Conservation (phyloP, 2,113 vertebrate genomes). For the Ellobius talpinus region DNA sequence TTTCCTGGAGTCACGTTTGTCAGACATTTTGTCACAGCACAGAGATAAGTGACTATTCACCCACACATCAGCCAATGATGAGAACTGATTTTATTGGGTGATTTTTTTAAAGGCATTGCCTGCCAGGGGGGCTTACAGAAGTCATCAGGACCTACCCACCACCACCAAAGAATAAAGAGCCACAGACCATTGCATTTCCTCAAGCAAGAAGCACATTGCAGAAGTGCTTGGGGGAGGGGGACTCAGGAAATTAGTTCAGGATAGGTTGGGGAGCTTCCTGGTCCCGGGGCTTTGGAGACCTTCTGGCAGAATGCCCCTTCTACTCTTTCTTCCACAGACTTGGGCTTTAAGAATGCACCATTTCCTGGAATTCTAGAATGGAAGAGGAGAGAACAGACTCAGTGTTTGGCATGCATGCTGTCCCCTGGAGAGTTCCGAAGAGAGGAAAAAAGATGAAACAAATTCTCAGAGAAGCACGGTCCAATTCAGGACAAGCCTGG, state of each 20-base stretch:
- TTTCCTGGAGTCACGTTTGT: too few species aligned
- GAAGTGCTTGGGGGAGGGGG: slow-evolving; percentile 62
- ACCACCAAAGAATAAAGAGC: slow-evolving; percentile 41
- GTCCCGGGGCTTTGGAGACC: slow-evolving; percentile 71
- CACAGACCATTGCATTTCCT: slow-evolving; percentile 52
- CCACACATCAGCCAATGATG: slow-evolving; percentile 52
- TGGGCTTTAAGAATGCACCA: slow-evolving; percentile 93
- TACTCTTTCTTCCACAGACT: slow-evolving; percentile 41
- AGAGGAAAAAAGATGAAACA: background rate
- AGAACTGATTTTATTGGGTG: slow-evolving; percentile 84
- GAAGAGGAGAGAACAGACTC: slow-evolving; percentile 67
- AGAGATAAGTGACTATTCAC: slow-evolving; percentile 37
- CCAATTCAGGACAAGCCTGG: background rate
- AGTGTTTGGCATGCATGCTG: background rate
- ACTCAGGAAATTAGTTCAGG: slow-evolving; percentile 56
- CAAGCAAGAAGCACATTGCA: slow-evolving; percentile 68
- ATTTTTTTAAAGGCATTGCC: slow-evolving; percentile 68
- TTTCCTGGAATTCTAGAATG: slow-evolving; percentile 93
- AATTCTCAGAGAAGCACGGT: background rate
- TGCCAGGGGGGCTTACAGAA: slow-evolving; percentile 63
- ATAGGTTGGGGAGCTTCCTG: slow-evolving; percentile 31
- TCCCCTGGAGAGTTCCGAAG: slow-evolving; percentile 1
- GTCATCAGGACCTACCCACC: slow-evolving; percentile 68
- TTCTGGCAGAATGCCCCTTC: slow-evolving; percentile 59
- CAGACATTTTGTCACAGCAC: background rate